Evolutionary conservation across 2,888 invertebrate genomes (phyloP), one percentile per base, ranked within the genome.

Genomic region (Clitarchus hookeri): DNA sequence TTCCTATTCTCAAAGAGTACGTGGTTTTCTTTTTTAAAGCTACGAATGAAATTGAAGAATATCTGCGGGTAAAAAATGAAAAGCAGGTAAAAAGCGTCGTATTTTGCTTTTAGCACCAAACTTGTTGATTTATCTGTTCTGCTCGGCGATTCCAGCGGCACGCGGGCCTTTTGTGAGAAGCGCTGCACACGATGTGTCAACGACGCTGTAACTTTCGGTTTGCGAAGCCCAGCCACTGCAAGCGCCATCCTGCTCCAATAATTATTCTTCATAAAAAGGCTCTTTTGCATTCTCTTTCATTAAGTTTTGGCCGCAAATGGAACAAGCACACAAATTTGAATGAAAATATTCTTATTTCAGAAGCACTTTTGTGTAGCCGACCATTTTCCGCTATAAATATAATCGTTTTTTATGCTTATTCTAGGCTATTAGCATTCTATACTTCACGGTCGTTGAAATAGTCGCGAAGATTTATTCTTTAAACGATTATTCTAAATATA

Each of bases 91-190:
- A 65, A 65, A n/a, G 65, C 65, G 11, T 65, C 65, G 65, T 65
- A 65, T 65, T 65, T 65, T 65, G 65, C 65, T 65, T 65, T 65
- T 12, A 65, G 65, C 65, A 65, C 65, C 65, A 65, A 65, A 65
- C 65, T 65, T 65, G 65, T n/a, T 65, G 65, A 65, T 65, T 65
- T 65, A 65, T 65, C 65, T 65, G 65, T 65, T 65, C 65, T 65
- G 65, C 65, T 65, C 23, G 19, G 65, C 16, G 65, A 65, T 65
- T 65, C 65, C 65, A 65, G 65, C 65, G n/a, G 65, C 13, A 11
- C 1, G 48, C 12, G 13, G n/a, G 65, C 65, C 65, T 65, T n/a
- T 65, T 65, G 65, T 65, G 65, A 65, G 65, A 8, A 23, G n/a
- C n/a, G 8, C 65, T n/a, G n/a, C 65, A 19, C n/a, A n/a, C 65